These are phyloP conservation scores for Gymnodraco acuticeps DNA, from an alignment of 2,797 vertebrate genomes.

Conservation along the genomic window DNA sequence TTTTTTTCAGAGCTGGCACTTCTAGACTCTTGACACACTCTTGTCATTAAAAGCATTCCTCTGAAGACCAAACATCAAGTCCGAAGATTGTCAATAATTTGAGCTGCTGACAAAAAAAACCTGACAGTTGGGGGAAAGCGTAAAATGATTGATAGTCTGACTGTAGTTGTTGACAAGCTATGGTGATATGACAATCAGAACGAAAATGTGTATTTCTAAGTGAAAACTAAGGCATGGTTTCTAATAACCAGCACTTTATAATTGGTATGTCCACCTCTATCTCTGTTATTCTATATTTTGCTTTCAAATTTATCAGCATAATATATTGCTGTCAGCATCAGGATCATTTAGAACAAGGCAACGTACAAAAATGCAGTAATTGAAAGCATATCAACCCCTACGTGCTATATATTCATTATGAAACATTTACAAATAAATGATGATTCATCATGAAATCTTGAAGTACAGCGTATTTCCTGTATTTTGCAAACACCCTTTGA, in stretches of 20 bases:
- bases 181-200: background rate
- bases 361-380: background rate
- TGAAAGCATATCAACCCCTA: background rate
- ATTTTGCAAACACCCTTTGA: background rate
- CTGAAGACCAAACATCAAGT: constrained; percentile 8
- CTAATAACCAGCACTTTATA: background rate
- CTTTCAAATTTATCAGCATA: background rate
- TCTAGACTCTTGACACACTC: constrained; percentile 29
- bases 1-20: constrained; percentile 31
- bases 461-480: background rate
- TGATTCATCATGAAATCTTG: background rate
- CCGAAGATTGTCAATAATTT: constrained; percentile 13
- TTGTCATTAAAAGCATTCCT: constrained; percentile 31
- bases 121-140: constrained; percentile 13
- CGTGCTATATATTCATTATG: background rate
- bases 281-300: constrained; percentile 6
- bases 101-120: constrained; percentile 24
- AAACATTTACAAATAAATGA: background rate
- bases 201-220: background rate
- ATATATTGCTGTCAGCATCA: constrained; percentile 1
- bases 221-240: background rate
- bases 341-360: background rate
- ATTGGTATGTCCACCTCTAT: background rate
- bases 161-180: background rate
- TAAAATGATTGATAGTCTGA: constrained; percentile 23